Base-by-base conservation (phyloP, 2,888 invertebrate genomes). In the Aporophyla lueneburgensis region DNA sequence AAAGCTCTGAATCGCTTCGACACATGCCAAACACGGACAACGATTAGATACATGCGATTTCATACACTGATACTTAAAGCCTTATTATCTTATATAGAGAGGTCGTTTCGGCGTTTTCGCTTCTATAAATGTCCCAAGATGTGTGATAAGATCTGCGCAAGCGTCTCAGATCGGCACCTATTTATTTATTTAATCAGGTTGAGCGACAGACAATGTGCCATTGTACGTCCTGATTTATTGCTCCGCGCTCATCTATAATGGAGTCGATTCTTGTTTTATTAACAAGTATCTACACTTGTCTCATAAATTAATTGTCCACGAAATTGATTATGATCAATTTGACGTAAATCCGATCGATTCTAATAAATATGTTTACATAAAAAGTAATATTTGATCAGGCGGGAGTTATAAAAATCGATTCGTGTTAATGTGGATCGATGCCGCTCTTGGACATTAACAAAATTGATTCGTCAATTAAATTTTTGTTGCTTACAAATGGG, bases 141-240 rank as follows among this genome's bases (percentile, higher is more conserved):
- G 70, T 77, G 86, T 89, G 95, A 96, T 96, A 96, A 95, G 93
- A 96, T 96, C 95, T 90, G 93, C 92, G 93, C 95, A 91, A 88
- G 93, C 91, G 93, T 90, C 92, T 91, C 89, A 92, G 92, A 93
- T 94, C 94, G 94, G 93, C 96, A 95, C 95, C 96, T 96, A 95
- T 95, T 96, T 95, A 96, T 95, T 93, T 94, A 94, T 94, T 95
- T 95, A 96, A 96, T 96, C 96, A 95, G 93, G 85, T 91, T 94
- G 95, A 95, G 93, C 94, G 96, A 96, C 95, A 92, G 95, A 96
- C 96, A 96, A 96, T 96, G 96, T 96, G 94, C 95, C 93, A 96
- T 96, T 96, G 96, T 96, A 94, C 91, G 91, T 89, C 91, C 93
- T 94, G 96, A 96, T 96, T 96, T 96, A 95, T 95, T 94, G 93